Conservation (phyloP, 30 jellyfish, hydroid and myxozoan genomes). For the Mastigias papua region DNA sequence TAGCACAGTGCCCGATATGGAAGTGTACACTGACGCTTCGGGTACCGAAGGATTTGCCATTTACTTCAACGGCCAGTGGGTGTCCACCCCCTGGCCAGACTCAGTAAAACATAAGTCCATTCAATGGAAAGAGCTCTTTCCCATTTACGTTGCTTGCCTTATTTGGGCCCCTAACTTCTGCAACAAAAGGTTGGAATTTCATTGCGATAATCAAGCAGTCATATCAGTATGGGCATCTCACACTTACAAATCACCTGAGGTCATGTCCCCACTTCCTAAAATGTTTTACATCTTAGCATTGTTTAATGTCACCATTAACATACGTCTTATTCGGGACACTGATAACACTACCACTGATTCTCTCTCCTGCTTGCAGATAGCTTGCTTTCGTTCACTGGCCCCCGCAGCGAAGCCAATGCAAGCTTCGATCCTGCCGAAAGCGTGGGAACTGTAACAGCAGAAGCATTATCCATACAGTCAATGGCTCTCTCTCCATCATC, state of each 20-base stretch:
- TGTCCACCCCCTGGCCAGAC: slow-evolving; percentile 2
- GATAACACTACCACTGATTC: not conserved
- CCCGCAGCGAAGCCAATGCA: not conserved
- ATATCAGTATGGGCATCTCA: not conserved
- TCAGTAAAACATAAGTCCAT: not conserved
- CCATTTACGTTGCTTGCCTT: slow-evolving; percentile 8
- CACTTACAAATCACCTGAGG: not conserved
- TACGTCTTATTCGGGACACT: not conserved
- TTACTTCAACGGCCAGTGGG: slow-evolving; percentile 2
- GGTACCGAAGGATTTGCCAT: slow-evolving; percentile 26
- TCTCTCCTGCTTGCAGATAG: not conserved
- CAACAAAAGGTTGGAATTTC: not conserved
- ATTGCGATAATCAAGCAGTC: slow-evolving; percentile 32
- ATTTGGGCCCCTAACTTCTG: slow-evolving; percentile 3
- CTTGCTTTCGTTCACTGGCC: not conserved
- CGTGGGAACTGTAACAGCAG: not conserved
- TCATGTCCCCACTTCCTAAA: not conserved
- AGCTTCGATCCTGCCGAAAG: not conserved
- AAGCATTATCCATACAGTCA: not conserved
- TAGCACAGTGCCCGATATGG: not conserved
- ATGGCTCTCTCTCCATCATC: not conserved
- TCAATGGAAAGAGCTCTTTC: slow-evolving; percentile 24
- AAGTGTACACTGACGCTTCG: slow-evolving; percentile 25
- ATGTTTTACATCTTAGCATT: not conserved
- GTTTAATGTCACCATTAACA: not conserved